Percentiles rank a stretch among this genome's conserved stretches.
Conservation (phyloP, 2,797 vertebrate species). For the Cottoperca gobio region DNA sequence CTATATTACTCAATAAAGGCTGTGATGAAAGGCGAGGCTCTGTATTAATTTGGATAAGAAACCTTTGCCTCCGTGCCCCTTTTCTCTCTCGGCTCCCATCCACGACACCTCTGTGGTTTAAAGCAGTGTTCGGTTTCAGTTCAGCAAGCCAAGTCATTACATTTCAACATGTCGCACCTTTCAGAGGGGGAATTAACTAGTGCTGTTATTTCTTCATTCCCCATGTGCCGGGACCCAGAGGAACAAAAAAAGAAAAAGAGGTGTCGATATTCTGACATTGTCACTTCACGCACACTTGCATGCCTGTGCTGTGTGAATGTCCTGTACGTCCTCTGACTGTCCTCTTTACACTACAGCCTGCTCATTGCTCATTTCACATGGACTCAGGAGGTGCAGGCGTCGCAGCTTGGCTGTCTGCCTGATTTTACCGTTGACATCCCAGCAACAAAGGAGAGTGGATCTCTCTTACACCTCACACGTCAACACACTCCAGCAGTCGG, state of each 20-base stretch:
- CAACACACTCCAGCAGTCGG: conserved; percentile 30
- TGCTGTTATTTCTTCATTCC: conserved; percentile 80
- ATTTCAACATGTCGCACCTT: conserved; percentile 85
- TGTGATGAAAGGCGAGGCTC: conserved; percentile 76
- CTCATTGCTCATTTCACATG: conserved; percentile 60
- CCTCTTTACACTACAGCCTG: conserved; percentile 51
- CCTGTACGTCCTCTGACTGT: conserved; percentile 53
- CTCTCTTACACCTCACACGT: conserved; percentile 39
- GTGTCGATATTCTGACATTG: conserved; percentile 67
- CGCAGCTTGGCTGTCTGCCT: conserved; percentile 57
- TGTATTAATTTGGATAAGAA: conserved; percentile 84
- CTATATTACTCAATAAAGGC: conserved; percentile 79
- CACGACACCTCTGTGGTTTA: conserved; percentile 83
- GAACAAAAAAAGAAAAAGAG: conserved; percentile 42
- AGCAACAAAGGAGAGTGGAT: conserved; percentile 56
- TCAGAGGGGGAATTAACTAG: conserved; percentile 77
- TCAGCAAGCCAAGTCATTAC: conserved; percentile 87
- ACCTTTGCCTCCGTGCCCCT: conserved; percentile 82
- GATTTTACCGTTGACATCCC: conserved; percentile 59
- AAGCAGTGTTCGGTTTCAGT: conserved; percentile 84
- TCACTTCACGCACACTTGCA: conserved; percentile 53
- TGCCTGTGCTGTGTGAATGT: conserved; percentile 25
- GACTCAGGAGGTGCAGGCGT: conserved; percentile 42
- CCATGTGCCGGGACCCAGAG: conserved; percentile 57
- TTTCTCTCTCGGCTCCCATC: conserved; percentile 85